Evolutionary conservation across 35 echinoderm and acorn worm species (phyloP).

Genomic region (Antedon bifida): DNA sequence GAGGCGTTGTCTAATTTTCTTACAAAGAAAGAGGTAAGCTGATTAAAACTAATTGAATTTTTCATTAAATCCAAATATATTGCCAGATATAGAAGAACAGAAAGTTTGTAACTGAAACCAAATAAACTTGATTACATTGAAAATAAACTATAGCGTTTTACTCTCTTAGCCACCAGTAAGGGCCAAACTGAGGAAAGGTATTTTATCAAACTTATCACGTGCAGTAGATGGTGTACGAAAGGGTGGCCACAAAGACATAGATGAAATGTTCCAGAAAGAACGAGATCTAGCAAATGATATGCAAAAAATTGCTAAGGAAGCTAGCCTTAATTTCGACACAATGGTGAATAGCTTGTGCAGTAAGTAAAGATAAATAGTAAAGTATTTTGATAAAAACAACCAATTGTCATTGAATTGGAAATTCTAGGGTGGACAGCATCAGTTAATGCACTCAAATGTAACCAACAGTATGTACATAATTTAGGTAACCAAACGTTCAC

Average conservation of each 20-base stretch:
- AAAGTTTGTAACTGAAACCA: background rate
- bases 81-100: no score
- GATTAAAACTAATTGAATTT: no score
- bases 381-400: no score
- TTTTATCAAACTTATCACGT: constrained; percentile 61
- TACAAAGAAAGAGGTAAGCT: constrained; percentile 51
- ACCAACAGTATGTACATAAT: no score
- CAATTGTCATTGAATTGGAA: no score
- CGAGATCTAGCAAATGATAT: constrained; percentile 43
- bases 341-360: constrained; percentile 38
- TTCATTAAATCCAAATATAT: no score
- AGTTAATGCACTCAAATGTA: no score
- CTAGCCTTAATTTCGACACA: constrained; percentile 41
- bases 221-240: constrained; percentile 65
- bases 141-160: background rate
- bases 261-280: constrained; percentile 72
- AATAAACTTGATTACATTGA: background rate
- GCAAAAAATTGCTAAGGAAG: constrained; percentile 39
- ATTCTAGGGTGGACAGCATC: no score
- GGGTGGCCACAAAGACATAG: constrained; percentile 57
- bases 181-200: constrained; percentile 76
- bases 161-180: constrained; percentile 48
- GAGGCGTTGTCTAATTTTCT: constrained; percentile 57
- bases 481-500: no score
- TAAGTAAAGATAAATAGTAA: constrained; percentile 2